Evolutionary conservation across 2,888 invertebrate species (phyloP), one percentile per base, ranked within the genome.

Genomic region (Scrobipalpa costella): DNA sequence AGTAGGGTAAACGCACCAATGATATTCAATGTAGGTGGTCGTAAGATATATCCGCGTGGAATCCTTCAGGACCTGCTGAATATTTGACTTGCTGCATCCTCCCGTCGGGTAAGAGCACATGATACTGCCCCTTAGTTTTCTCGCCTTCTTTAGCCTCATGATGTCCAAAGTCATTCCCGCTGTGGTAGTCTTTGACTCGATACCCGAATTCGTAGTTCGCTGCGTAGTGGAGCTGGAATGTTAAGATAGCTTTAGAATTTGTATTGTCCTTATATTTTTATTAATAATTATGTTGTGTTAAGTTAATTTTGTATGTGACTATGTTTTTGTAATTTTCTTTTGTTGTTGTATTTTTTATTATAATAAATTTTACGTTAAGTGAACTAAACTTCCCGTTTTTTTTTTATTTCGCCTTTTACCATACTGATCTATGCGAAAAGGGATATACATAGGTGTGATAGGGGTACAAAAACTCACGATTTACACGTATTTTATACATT

Each of bases 41-140:
- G 71, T 96, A 96, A 15, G 94, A 94, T 52, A 96, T 95, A 75
- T 94, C 94, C 6, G 96, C 96, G 77, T 95, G 95, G 83, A 94
- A 96, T 7, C 96, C 96, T 59, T 92, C 92, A 57, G 94, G 93
- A 63, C 96, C 96, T 0, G 95, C 96, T 71, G 93, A 94, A 83
- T 97, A 97, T 67, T 94, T 92, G 59, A 96, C 96, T 71, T 94
- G 94, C 86, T 96, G 96, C 76, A 95, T 88, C 68, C 96, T 92
- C 36, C 96, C 96, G 83, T 96, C 96, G 1, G 96, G 96, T 50
- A 96, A 85, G 9, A 95, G 88, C 2, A 96, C 95, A 74, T 96
- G 95, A 87, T 96, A 96, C 67, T 94, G 93, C 13, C 96, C 96
- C 71, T 93, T 94, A 1, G 94, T 93, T 57, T 92, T 93, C 68